Conservation (phyloP, 1,140 invertebrate species). For the Uloborus diversus region DNA sequence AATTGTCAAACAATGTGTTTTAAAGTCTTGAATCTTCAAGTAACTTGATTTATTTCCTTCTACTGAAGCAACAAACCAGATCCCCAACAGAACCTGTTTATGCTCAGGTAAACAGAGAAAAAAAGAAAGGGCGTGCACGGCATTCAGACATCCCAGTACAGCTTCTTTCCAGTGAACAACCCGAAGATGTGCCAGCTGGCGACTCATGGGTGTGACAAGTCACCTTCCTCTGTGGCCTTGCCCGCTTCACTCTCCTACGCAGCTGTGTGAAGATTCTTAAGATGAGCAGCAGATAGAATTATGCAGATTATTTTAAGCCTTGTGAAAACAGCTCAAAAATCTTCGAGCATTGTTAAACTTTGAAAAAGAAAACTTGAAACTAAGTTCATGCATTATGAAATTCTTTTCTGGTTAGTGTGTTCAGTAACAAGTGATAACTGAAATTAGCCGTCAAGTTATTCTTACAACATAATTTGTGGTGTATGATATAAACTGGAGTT, state of each 20-base stretch:
- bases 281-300: background rate
- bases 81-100: constrained; percentile 76
- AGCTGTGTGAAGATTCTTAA: background rate
- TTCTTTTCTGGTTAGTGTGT: constrained; percentile 22
- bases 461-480: background rate
- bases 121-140: constrained; percentile 73
- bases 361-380: background rate
- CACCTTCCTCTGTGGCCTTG: background rate
- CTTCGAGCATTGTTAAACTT: background rate
- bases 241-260: constrained; percentile 19
- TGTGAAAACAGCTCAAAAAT: constrained; percentile 1
- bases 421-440: constrained; percentile 40
- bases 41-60: no score
- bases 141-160: constrained; percentile 59
- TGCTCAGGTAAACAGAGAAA: constrained; percentile 82
- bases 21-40: constrained; percentile 57
- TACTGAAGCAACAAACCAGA: constrained; percentile 67
- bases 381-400: background rate
- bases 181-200: constrained; percentile 57
- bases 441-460: background rate
- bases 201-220: constrained; percentile 61
- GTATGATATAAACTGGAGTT: constrained; percentile 25
- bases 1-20: constrained; percentile 40
- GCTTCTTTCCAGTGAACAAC: constrained; percentile 55
- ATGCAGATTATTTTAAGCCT: background rate